Percentiles rank a stretch among this genome's conserved stretches.
Conservation (phyloP, 2,113 vertebrate species). For the Oryzias melastigma region DNA sequence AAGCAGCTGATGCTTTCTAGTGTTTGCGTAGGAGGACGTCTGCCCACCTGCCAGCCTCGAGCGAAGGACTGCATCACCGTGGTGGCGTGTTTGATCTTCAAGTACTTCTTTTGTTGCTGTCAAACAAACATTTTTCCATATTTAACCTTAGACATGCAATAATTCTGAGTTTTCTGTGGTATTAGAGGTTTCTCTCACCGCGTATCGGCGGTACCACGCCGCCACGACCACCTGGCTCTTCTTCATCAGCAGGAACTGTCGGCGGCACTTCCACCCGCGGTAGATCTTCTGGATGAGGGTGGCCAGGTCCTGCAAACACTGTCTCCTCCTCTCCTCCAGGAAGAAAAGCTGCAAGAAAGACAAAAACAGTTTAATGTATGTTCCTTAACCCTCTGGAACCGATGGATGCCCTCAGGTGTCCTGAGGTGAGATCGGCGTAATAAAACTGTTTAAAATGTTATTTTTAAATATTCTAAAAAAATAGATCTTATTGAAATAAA, state of each 20-base stretch:
- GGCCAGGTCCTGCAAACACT: constrained; percentile 89
- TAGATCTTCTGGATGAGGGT: constrained; percentile 97
- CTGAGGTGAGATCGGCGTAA: no score
- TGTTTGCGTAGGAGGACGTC: no score
- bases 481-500: no score
- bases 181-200: constrained; percentile 72
- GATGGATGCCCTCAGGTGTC: no score
- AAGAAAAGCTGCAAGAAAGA: constrained; percentile 84
- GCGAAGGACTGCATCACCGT: constrained; percentile 90
- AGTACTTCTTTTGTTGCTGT: constrained; percentile 94
- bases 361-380: background rate
- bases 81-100: constrained; percentile 85
- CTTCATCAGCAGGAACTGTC: constrained; percentile 88
- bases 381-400: no score
- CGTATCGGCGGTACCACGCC: constrained; percentile 89
- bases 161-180: background rate
- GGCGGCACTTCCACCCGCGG: constrained; percentile 92
- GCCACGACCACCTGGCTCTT: constrained; percentile 90
- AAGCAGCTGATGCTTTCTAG: background rate
- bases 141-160: background rate
- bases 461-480: no score
- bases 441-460: no score
- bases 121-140: background rate
- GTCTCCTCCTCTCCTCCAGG: constrained; percentile 89
- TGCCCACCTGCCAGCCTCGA: constrained; percentile 94